Evolutionary conservation across 2,888 invertebrate genomes (phyloP), one percentile per base, ranked within the genome.

Genomic region (Luperina nickerlii): DNA sequence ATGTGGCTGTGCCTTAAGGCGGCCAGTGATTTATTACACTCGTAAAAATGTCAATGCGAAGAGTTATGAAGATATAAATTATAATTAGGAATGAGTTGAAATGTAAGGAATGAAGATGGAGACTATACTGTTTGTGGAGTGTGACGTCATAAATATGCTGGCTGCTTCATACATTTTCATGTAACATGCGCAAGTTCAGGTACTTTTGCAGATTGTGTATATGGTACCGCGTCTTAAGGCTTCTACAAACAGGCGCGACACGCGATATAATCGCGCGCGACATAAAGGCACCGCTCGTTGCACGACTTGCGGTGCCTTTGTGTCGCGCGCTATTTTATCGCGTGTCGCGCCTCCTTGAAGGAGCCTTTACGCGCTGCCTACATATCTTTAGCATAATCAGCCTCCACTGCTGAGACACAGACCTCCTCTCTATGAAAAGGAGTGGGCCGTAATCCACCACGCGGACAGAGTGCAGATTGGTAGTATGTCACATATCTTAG

Each of bases 21-120:
- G 62, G 20, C 15, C 32, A 42, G 45, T 60, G 80, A 87, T 79
- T 76, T 78, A 87, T 84, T 79, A 27, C 42, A 63, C 69, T 84
- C 87, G 57, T 87, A 87, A 84, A 87, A 84, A 79, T 87, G 80
- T 70, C 87, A 79, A 51, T 84, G 57, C 24, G 42, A 74, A 15
- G 38, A 78, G 42, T 72, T 86, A 74, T 77, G 57, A 74, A 70
- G 65, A 82, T 51, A 77, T 83, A 81, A 81, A 76, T 82, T 82
- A 82, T 60, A 81, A 82, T 83, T 66, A 74, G 42, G 48, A 72
- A 45, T 75, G 18, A 60, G 67, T 68, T 71, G 54, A 51, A 66
- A n/a, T 27, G 66, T 54, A 62, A 18, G 15, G 60, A 60, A 45
- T 51, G 27, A 45, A 74, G 8, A 42, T 13, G 54, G 27, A 27